Base-by-base conservation (phyloP, 2,113 vertebrate genomes). In the Talpa occidentalis region DNA sequence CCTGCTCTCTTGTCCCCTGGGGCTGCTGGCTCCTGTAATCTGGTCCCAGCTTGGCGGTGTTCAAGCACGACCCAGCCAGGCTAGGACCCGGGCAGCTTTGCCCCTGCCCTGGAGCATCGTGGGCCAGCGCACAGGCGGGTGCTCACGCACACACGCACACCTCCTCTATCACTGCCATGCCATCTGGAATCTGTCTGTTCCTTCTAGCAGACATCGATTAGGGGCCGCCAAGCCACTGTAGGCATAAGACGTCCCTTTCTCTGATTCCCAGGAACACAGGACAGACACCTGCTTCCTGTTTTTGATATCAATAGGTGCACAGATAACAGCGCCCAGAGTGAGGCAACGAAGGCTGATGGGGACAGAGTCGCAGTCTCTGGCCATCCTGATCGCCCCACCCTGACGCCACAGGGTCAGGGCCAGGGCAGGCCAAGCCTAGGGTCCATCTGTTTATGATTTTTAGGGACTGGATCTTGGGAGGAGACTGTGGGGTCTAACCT, bases 161-260 rank as follows among this genome's bases (percentile, higher is more conserved):
- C 73, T 94, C 90, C 93, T 76, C 86, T 56, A 47, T 69, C 54
- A 21, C 93, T 59, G 87, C 16, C 85, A 44, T 35, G 81, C 98
- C 97, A 97, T 97, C 97, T 98, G 97, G 98, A 97, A 96, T 95
- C 97, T 97, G 97, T 97, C 97, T 97, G 97, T 87, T 97, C 96
- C 95, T 11, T n/a, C 96, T 85, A 97, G 97, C 97, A 92, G 97
- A 91, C 30, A 0, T 95, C 67, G 42, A 96, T 96, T 88, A 96
- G 97, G 94, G 15, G 90, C 93, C 9, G 19, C 92, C 4, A 73
- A 56, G 3, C 73, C 97, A 93, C 85, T 21, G 1, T 1, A 52
- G 1, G 94, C 95, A 94, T 88, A 94, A 97, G 96, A 93, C 3
- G 49, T 60, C 90, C 97, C 90, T 40, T 56, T 83, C 90, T 84